A percentile compares a stretch with the other conserved stretches of the same genome.
These are phyloP conservation scores for Lepas anatifera DNA, from an alignment of 2,888 invertebrate genomes.

Conservation along the genomic window DNA sequence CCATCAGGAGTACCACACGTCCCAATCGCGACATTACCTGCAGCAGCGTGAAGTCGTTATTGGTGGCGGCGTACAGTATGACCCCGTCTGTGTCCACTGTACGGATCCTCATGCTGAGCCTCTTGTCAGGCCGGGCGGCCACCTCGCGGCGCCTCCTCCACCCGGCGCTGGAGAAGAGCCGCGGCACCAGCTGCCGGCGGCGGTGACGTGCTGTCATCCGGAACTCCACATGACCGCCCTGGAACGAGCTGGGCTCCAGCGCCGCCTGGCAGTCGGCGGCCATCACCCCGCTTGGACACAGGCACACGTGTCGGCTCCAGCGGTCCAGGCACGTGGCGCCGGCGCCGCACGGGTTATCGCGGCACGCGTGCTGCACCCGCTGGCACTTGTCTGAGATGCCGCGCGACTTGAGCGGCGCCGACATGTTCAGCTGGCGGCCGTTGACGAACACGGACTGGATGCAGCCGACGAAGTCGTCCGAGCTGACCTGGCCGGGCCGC, in stretches of 20 bases:
- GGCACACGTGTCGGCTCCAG: constrained; percentile 63
- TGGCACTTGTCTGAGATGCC: constrained; percentile 65
- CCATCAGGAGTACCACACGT: no score
- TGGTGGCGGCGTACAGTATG: constrained; percentile 73
- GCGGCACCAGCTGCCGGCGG: constrained; percentile 71
- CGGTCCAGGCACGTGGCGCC: constrained; percentile 65
- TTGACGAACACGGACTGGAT: constrained; percentile 82
- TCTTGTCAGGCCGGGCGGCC: constrained; percentile 47
- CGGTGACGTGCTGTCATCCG: constrained; percentile 61
- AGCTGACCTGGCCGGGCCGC: constrained; percentile 75
- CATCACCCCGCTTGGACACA: constrained; percentile 39
- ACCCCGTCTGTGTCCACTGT: constrained; percentile 66
- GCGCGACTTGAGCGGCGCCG: constrained; percentile 56
- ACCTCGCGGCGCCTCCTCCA: constrained; percentile 19
- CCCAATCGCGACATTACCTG: constrained; percentile 44
- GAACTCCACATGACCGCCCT: constrained; percentile 63
- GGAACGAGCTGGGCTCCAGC: constrained; percentile 64
- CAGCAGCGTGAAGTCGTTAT: constrained; percentile 71
- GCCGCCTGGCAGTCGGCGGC: constrained; percentile 66
- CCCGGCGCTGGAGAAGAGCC: constrained; percentile 44
- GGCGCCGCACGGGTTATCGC: constrained; percentile 43
- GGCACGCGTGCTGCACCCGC: constrained; percentile 41
- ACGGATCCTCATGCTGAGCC: constrained; percentile 64
- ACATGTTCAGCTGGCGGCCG: constrained; percentile 67
- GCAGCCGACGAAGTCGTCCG: constrained; percentile 89